A percentile compares a stretch with the other conserved stretches of the same genome.
Conservation (phyloP, 1,140 invertebrate genomes). For the Sycophaga agraensis region DNA sequence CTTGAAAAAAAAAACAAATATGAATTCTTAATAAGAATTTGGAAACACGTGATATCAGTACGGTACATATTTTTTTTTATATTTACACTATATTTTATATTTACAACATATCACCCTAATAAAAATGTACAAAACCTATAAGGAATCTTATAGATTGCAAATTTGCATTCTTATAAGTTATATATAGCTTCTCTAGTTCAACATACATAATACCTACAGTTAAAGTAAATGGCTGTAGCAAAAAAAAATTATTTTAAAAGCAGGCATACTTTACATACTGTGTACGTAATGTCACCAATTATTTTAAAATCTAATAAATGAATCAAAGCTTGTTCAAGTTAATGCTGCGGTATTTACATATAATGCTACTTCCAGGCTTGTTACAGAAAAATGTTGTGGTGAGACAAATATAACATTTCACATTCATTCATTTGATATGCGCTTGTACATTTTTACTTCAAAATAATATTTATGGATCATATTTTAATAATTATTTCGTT, state of each 20-base stretch:
- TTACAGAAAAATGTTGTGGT: slow-evolving; percentile 19
- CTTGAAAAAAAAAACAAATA: slow-evolving; percentile 15
- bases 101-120: slow-evolving; percentile 36
- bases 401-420: slow-evolving; percentile 2
- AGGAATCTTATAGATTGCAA: slow-evolving; percentile 29
- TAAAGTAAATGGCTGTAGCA: slow-evolving; percentile 25
- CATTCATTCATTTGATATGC: slow-evolving; percentile 18
- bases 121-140: slow-evolving; percentile 54
- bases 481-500: too few relatives aligned
- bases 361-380: slow-evolving; percentile 20
- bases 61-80: slow-evolving; percentile 24
- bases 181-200: slow-evolving; percentile 27
- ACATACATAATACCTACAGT: slow-evolving; percentile 26
- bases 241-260: slow-evolving; percentile 26
- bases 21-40: slow-evolving; percentile 14
- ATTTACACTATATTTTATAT: slow-evolving; percentile 33
- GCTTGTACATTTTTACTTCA: slow-evolving; percentile 7
- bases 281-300: slow-evolving; percentile 23
- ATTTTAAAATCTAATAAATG: slow-evolving; percentile 36
- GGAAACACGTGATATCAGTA: slow-evolving; percentile 23
- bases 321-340: slow-evolving; percentile 13
- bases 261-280: slow-evolving; percentile 27
- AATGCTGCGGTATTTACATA: slow-evolving; percentile 21
- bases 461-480: slow-evolving; percentile 9
- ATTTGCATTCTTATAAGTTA: slow-evolving; percentile 30